Percentiles rank a stretch among this genome's conserved stretches.
phyloP scores from a whole-genome alignment of 2,888 invertebrate species.

The Chymomyza amoena region DNA sequence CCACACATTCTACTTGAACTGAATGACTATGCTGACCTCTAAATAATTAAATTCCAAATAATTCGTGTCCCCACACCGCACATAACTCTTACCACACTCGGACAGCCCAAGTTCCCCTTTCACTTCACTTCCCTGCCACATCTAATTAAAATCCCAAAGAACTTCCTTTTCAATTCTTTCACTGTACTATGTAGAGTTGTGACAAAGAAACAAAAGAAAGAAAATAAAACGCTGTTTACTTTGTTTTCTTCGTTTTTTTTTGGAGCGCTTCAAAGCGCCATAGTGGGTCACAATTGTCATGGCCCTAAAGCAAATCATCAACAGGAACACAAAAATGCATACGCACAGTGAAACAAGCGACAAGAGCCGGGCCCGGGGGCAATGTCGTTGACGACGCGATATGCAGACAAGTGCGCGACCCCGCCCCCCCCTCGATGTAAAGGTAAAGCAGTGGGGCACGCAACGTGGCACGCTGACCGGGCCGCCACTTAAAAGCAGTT shows the following conservation, averaged over 20 bases:
- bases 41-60: not conserved
- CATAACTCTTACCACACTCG: no score
- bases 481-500: slow-evolving; percentile 52
- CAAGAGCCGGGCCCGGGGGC: not conserved
- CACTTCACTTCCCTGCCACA: not conserved
- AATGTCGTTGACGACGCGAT: not conserved
- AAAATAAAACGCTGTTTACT: not conserved
- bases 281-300: slow-evolving; percentile 33
- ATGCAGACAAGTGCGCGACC: slow-evolving; percentile 7
- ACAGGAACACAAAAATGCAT: not conserved
- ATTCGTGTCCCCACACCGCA: not conserved
- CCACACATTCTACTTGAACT: no score
- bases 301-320: slow-evolving; percentile 4
- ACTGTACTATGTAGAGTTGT: not conserved
- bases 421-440: slow-evolving; percentile 21
- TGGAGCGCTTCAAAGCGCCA: slow-evolving; percentile 29
- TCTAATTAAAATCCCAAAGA: slow-evolving; percentile 1
- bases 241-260: slow-evolving; percentile 16
- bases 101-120: not conserved
- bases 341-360: not conserved
- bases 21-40: not conserved
- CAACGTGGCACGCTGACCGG: slow-evolving; percentile 25
- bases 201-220: not conserved
- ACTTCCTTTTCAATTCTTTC: slow-evolving; percentile 15
- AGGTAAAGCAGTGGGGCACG: slow-evolving; percentile 43